phyloP scores from a whole-genome alignment of 1,140 invertebrate species.

The Acyrthosiphon pisum region DNA sequence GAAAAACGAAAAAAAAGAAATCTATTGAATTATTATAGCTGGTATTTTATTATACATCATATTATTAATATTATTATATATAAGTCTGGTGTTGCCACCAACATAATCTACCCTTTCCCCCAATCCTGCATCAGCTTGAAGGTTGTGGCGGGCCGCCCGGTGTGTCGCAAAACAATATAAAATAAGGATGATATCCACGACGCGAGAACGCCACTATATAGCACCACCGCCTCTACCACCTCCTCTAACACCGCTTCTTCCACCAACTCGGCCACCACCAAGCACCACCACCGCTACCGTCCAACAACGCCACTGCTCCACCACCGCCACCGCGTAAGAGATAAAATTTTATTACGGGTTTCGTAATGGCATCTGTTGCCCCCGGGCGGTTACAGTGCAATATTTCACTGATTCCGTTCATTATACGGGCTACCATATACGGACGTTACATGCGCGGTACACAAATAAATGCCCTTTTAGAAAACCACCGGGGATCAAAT shows the following conservation, averaged over 20 bases:
- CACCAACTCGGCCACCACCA: background rate
- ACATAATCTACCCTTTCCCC: background rate
- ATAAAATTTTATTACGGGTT: slow-evolving; percentile 55
- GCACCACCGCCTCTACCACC: no score
- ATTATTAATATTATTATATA: background rate
- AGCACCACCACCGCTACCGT: background rate
- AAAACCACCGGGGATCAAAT: slow-evolving; percentile 57
- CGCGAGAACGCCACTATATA: background rate
- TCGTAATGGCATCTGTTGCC: slow-evolving; percentile 56
- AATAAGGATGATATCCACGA: slow-evolving; percentile 16
- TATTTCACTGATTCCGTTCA: slow-evolving; percentile 53
- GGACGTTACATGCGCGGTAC: slow-evolving; percentile 18
- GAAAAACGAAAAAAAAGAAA: slow-evolving; percentile 17
- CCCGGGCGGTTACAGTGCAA: slow-evolving; percentile 43
- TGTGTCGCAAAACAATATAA: slow-evolving; percentile 15
- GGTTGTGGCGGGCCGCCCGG: background rate
- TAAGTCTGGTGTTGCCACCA: background rate
- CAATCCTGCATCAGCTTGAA: background rate
- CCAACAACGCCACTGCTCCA: background rate
- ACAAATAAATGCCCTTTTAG: slow-evolving; percentile 55
- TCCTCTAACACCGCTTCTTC: background rate
- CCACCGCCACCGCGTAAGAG: slow-evolving; percentile 18
- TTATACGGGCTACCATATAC: slow-evolving; percentile 23
- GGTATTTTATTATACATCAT: background rate
- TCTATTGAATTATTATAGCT: background rate